Percentiles rank a stretch among this genome's conserved stretches.
phyloP scores from a whole-genome alignment of 1,140 invertebrate species.

The Bombus impatiens region DNA sequence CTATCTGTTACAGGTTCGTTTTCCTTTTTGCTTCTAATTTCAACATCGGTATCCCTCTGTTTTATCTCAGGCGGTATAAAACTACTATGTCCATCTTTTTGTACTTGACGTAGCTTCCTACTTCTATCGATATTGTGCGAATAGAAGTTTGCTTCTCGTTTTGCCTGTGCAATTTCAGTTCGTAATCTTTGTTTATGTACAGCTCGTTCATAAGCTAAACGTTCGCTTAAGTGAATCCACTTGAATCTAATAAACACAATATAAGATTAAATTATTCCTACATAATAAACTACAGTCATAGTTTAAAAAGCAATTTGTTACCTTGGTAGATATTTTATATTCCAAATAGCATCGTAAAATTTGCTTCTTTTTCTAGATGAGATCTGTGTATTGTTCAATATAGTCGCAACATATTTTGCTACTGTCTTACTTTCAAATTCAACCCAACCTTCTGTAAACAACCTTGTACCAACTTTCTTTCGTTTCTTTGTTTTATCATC shows the following conservation, averaged over 20 bases:
- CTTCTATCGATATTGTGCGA: constrained; percentile 91
- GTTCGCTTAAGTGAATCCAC: constrained; percentile 96
- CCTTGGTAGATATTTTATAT: constrained; percentile 96
- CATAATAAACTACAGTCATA: not conserved
- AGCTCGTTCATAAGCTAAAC: constrained; percentile 95
- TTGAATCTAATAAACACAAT: constrained; percentile 87
- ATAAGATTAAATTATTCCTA: not conserved
- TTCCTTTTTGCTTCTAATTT: constrained; percentile 75
- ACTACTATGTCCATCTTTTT: constrained; percentile 55
- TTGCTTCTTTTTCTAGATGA: constrained; percentile 93
- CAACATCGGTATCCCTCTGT: constrained; percentile 80
- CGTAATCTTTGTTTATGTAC: constrained; percentile 92
- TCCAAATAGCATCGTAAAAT: constrained; percentile 96
- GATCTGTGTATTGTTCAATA: constrained; percentile 94
- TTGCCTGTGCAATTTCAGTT: constrained; percentile 95
- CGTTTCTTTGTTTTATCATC: constrained; percentile 82
- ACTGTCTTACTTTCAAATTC: constrained; percentile 95
- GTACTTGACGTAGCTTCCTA: constrained; percentile 85
- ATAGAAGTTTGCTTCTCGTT: constrained; percentile 94
- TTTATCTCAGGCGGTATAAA: constrained; percentile 76
- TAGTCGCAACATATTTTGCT: constrained; percentile 92
- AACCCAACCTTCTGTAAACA: constrained; percentile 97
- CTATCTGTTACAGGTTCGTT: constrained; percentile 75
- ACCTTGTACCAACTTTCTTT: constrained; percentile 83
- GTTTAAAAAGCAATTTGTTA: constrained; percentile 68